Evolutionary conservation across 2,888 invertebrate genomes (phyloP).

Genomic region (Cremastinae sp.): DNA sequence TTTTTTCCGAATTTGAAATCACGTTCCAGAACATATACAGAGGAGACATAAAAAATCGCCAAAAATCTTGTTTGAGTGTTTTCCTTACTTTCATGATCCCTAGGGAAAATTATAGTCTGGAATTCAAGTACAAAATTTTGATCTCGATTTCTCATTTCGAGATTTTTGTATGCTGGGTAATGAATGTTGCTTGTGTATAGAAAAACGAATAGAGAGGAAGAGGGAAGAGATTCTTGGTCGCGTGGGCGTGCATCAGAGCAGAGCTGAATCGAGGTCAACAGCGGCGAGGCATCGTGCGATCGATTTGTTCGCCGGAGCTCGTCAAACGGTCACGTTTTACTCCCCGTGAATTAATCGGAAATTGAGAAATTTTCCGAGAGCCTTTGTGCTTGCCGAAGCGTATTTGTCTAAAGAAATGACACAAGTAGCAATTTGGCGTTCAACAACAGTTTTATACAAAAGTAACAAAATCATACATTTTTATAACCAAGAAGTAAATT

Average conservation of each 20-base stretch:
- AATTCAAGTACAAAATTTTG: too few relatives aligned
- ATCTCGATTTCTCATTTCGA: too few relatives aligned
- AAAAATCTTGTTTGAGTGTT: too few relatives aligned
- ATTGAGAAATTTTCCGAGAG: constrained; percentile 14
- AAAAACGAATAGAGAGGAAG: background rate
- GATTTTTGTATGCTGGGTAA: background rate
- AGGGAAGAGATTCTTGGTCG: constrained; percentile 25
- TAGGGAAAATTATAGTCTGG: too few relatives aligned
- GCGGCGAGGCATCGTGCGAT: constrained; percentile 41
- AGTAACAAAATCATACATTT: too few relatives aligned
- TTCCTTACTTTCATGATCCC: too few relatives aligned
- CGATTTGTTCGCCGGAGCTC: constrained; percentile 52
- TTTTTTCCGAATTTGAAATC: too few relatives aligned
- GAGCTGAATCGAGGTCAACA: constrained; percentile 44
- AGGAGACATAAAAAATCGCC: too few relatives aligned
- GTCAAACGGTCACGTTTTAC: constrained; percentile 40
- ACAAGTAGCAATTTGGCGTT: background rate
- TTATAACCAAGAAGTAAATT: too few relatives aligned
- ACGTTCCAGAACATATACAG: too few relatives aligned
- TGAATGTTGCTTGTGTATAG: background rate
- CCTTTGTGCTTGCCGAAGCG: background rate
- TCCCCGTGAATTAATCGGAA: constrained; percentile 34
- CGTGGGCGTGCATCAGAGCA: constrained; percentile 41
- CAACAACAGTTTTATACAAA: background rate
- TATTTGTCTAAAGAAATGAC: background rate